Conservation (phyloP, 2,888 invertebrate genomes). For the Himalopsyche kuldschensis region DNA sequence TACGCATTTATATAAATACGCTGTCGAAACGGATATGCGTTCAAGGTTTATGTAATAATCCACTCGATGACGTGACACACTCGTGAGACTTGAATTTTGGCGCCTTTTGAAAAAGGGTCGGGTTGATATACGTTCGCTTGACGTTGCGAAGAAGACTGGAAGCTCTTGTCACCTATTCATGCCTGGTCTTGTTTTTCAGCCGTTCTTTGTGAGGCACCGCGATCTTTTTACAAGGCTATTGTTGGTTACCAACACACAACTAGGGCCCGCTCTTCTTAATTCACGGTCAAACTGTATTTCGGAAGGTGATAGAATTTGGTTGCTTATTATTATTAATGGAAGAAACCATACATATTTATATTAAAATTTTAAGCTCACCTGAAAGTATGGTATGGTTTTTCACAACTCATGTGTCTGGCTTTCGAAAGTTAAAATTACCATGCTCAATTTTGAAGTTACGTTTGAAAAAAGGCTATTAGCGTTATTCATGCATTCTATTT, state of each 20-base stretch:
- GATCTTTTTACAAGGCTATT: neutral
- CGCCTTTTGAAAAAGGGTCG: conserved; percentile 21
- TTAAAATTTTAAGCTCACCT: too few species aligned
- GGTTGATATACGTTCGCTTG: neutral
- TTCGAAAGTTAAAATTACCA: too few species aligned
- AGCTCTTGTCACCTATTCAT: conserved; percentile 14
- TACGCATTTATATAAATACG: too few species aligned
- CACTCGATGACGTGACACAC: neutral
- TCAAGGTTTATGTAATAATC: neutral
- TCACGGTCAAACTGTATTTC: too few species aligned
- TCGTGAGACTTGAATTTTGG: conserved; percentile 4
- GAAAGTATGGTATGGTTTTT: neutral
- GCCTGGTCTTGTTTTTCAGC: conserved; percentile 16
- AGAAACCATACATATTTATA: too few species aligned
- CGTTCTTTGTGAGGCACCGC: conserved; percentile 15
- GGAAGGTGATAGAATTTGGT: too few species aligned
- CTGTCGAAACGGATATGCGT: too few species aligned
- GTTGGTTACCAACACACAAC: neutral
- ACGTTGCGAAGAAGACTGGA: neutral
- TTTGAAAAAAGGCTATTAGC: too few species aligned
- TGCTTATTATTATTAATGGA: too few species aligned
- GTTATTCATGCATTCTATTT: too few species aligned
- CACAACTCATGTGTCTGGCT: neutral
- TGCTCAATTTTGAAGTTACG: too few species aligned
- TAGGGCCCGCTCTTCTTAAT: too few species aligned